Evolutionary conservation across 1,140 invertebrate species (phyloP).

Genomic region (Melanaphis sacchari): DNA sequence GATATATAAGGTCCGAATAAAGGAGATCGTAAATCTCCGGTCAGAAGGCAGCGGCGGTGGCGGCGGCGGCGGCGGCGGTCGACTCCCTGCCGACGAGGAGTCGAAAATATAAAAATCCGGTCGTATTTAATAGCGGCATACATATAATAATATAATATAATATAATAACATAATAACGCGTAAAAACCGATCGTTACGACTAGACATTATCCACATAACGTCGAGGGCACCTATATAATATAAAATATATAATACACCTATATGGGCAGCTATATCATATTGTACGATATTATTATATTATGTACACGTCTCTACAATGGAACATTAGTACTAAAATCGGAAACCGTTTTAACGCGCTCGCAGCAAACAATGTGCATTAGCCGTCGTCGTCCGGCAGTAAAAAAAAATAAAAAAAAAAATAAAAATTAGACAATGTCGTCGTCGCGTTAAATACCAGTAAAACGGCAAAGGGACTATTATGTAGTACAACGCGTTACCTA

Average conservation of each 20-base stretch:
- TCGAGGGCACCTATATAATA: background rate
- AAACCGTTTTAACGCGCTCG: constrained; percentile 31
- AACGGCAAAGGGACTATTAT: background rate
- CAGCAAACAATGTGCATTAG: background rate
- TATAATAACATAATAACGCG: constrained; percentile 35
- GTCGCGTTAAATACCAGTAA: background rate
- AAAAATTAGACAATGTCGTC: constrained; percentile 3
- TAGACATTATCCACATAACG: background rate
- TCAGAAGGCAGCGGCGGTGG: background rate
- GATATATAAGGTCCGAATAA: constrained; percentile 34
- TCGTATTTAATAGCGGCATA: constrained; percentile 13
- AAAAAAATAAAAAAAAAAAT: background rate
- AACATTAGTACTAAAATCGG: constrained; percentile 36
- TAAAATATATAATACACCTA: background rate
- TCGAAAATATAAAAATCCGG: constrained; percentile 30
- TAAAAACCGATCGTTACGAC: constrained; percentile 45
- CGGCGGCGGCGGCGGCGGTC: background rate
- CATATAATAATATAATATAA: background rate
- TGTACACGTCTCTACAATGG: background rate
- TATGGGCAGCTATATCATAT: background rate
- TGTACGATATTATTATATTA: background rate
- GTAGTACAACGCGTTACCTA: background rate
- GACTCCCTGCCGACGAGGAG: background rate
- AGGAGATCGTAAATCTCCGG: constrained; percentile 1
- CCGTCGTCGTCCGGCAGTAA: background rate